Evolutionary conservation across 2,888 invertebrate genomes (phyloP).

Genomic region (Oligia strigilis): DNA sequence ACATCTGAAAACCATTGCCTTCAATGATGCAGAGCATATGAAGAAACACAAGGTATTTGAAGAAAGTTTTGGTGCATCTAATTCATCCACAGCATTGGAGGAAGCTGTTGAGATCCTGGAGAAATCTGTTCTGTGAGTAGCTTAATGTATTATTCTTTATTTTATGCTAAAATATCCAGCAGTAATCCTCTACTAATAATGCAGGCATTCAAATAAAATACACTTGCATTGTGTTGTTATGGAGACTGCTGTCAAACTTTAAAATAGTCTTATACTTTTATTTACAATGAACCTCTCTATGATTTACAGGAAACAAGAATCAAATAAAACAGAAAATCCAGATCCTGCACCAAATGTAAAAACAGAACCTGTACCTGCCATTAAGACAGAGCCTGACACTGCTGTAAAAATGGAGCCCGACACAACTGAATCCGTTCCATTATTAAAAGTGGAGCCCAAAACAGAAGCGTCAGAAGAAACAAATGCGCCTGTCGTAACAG

Average conservation of each 20-base stretch:
- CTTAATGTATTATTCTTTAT: neutral
- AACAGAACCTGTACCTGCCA: slow-evolving; percentile 20
- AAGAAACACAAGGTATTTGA: slow-evolving; percentile 69
- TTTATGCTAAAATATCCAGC: neutral
- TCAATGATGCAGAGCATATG: slow-evolving; percentile 77
- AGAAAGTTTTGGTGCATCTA: slow-evolving; percentile 69
- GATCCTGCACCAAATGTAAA: slow-evolving; percentile 14
- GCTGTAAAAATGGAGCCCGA: slow-evolving; percentile 37
- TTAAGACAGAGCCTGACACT: slow-evolving; percentile 20
- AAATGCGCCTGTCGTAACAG: neutral
- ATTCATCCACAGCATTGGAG: slow-evolving; percentile 65
- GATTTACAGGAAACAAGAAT: slow-evolving; percentile 64
- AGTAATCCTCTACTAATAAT: neutral
- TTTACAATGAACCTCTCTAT: neutral
- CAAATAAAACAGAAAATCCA: neutral
- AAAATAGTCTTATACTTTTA: neutral
- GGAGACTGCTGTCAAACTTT: neutral
- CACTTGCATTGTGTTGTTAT: neutral
- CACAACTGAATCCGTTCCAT: slow-evolving; percentile 3
- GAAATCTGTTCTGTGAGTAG: slow-evolving; percentile 57
- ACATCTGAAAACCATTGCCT: slow-evolving; percentile 74
- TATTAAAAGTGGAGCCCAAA: slow-evolving; percentile 34
- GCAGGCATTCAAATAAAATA: neutral
- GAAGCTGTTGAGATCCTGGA: slow-evolving; percentile 53
- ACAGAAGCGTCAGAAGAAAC: slow-evolving; percentile 29